Percentiles rank a stretch among this genome's conserved stretches.
These are phyloP conservation scores for Goniozus legneri DNA, from an alignment of 1,140 invertebrate genomes.

Conservation along the genomic window DNA sequence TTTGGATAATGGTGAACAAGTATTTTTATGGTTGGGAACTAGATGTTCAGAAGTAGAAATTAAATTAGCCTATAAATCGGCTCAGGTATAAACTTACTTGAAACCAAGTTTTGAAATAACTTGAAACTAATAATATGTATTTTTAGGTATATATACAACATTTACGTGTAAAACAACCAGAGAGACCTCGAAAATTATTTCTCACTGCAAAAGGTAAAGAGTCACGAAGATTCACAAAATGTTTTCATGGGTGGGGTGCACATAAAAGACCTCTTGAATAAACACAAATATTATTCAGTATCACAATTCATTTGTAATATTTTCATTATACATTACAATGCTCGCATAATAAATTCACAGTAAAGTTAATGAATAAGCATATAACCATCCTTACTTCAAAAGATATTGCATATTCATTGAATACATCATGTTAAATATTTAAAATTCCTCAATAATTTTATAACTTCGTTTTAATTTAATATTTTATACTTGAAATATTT, in stretches of 20 bases:
- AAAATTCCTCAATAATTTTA: too few relatives aligned
- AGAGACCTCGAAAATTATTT: constrained; percentile 86
- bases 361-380: too few relatives aligned
- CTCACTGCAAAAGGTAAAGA: constrained; percentile 97
- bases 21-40: constrained; percentile 96
- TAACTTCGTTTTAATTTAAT: too few relatives aligned
- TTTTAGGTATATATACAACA: constrained; percentile 95
- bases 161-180: constrained; percentile 91
- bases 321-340: too few relatives aligned
- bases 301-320: too few relatives aligned
- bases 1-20: constrained; percentile 95
- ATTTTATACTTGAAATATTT: too few relatives aligned
- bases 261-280: constrained; percentile 72
- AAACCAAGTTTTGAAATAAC: not conserved
- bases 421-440: too few relatives aligned
- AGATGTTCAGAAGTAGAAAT: constrained; percentile 98
- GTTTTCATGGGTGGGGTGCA: constrained; percentile 96
- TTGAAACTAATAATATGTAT: constrained; percentile 1
- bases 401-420: too few relatives aligned
- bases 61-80: constrained; percentile 97
- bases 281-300: too few relatives aligned
- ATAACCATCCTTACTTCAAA: too few relatives aligned
- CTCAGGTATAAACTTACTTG: constrained; percentile 67
- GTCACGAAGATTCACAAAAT: constrained; percentile 90
- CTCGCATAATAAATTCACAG: too few relatives aligned